These are phyloP conservation scores for Tetheella fluctuosa DNA, from an alignment of 2,888 invertebrate species.

Conservation along the genomic window DNA sequence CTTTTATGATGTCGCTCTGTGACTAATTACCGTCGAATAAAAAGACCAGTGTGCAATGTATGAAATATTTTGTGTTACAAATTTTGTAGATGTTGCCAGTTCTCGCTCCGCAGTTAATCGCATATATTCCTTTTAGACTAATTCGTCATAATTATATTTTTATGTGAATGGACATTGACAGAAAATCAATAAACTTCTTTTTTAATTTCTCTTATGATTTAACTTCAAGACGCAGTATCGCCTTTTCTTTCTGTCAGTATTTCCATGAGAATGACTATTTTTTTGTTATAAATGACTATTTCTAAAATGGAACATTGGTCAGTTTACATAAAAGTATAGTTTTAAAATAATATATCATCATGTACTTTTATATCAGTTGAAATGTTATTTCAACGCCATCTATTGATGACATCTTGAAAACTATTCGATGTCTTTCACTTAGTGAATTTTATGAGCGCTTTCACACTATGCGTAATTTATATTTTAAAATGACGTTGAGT, in stretches of 20 bases:
- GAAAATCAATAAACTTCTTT: neutral
- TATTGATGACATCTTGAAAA: neutral
- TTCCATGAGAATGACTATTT: too few relatives aligned
- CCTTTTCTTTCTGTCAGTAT: neutral
- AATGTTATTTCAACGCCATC: slow-evolving; percentile 6
- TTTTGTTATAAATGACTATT: too few relatives aligned
- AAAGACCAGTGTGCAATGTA: neutral
- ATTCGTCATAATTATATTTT: neutral
- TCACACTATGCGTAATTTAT: neutral
- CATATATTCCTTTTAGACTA: slow-evolving; percentile 7
- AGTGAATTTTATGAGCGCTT: neutral
- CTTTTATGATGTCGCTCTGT: neutral
- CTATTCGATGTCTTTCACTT: neutral
- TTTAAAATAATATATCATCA: neutral
- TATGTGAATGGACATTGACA: neutral
- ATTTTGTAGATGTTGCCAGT: neutral
- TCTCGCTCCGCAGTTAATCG: neutral
- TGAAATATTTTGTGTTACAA: neutral
- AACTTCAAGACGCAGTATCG: too few relatives aligned
- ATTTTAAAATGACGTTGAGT: too few relatives aligned
- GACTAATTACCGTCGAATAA: neutral
- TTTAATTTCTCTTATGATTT: too few relatives aligned
- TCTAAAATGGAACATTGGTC: neutral
- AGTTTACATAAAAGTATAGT: slow-evolving; percentile 1
- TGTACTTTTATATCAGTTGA: neutral